Percentiles rank a stretch among this genome's conserved stretches.
Conservation (phyloP, 2,113 vertebrate genomes). For the Epinephelus cyanopodus region DNA sequence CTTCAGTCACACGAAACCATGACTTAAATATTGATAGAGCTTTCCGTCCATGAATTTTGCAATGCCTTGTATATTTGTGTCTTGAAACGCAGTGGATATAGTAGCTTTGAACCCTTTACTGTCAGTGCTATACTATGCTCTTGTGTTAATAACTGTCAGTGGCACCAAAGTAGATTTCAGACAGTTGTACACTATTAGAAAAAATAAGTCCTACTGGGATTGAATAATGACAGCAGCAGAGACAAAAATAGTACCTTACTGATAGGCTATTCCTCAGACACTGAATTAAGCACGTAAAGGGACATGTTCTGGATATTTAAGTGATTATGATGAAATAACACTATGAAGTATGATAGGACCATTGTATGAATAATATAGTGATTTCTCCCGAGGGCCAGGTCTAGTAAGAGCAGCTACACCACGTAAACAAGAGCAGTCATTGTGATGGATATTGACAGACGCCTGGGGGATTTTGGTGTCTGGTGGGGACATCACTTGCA, state of each 20-base stretch:
- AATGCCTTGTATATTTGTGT: slow-evolving; percentile 42
- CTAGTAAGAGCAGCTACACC: slow-evolving; percentile 30
- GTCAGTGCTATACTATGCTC: not conserved
- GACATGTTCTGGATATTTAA: not conserved
- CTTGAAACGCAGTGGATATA: not conserved
- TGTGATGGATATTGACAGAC: slow-evolving; percentile 68
- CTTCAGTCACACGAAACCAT: slow-evolving; percentile 45
- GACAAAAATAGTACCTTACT: not conserved
- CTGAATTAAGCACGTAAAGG: not conserved
- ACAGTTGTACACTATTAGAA: not conserved
- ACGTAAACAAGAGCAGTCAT: slow-evolving; percentile 65
- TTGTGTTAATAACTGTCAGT: not conserved
- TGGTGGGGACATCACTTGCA: slow-evolving; percentile 73
- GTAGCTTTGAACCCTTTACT: not conserved
- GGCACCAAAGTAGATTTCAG: not conserved
- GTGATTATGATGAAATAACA: not conserved
- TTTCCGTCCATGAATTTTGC: slow-evolving; percentile 51
- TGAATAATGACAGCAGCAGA: not conserved
- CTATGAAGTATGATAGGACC: not conserved
- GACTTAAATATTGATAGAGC: slow-evolving; percentile 66
- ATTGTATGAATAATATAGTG: not conserved
- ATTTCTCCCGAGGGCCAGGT: slow-evolving; percentile 2
- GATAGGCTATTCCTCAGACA: not conserved
- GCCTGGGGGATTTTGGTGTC: slow-evolving; percentile 47
- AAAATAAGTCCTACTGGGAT: not conserved